Conservation (phyloP, 2,888 invertebrate genomes). For the Dryococelus australis region DNA sequence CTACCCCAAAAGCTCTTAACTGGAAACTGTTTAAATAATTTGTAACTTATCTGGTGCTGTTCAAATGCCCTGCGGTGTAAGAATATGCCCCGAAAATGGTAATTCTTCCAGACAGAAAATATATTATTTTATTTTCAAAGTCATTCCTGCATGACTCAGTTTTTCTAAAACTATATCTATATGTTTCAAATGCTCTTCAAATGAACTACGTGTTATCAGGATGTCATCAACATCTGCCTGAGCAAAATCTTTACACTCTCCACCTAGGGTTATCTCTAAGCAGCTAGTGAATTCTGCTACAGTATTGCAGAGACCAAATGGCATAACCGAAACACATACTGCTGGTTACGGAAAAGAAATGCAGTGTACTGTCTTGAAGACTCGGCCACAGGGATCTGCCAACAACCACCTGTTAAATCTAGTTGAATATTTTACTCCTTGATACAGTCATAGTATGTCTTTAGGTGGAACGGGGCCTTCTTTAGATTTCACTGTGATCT, state of each 20-base stretch:
- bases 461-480: background rate
- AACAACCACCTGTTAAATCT: background rate
- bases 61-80: background rate
- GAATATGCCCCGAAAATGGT: background rate
- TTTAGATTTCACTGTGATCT: background rate
- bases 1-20: background rate
- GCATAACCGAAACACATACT: background rate
- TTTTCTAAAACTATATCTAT: background rate
- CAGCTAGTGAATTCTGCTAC: background rate
- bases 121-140: background rate
- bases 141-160: background rate
- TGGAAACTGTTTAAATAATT: too few species aligned
- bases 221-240: background rate
- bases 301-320: background rate
- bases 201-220: background rate
- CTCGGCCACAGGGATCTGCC: background rate
- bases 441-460: background rate
- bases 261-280: background rate
- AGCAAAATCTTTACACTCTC: background rate
- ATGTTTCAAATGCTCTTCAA: background rate
- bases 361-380: background rate
- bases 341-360: background rate
- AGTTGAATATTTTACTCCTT: background rate
- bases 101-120: background rate
- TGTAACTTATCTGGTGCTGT: background rate